Percentiles rank a stretch among this genome's conserved stretches.
Evolutionary conservation across 2,888 invertebrate genomes (phyloP).

Genomic region (Pollenia angustigena): DNA sequence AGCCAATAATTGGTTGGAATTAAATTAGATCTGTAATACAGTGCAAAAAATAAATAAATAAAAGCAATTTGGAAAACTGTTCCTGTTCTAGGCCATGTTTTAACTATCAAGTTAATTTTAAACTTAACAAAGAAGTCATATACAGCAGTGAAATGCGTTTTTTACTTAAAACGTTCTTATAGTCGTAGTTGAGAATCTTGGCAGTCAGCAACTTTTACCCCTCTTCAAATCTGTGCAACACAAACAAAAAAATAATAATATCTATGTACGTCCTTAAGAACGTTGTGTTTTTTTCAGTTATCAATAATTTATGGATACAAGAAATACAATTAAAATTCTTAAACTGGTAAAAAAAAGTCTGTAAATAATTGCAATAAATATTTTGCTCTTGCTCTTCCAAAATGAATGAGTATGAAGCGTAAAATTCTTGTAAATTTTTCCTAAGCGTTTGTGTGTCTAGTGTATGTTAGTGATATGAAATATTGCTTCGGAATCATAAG

Average conservation of each 20-base stretch:
- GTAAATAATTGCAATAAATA: conserved; percentile 27
- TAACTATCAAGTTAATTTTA: too few species aligned
- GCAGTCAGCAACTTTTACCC: too few species aligned
- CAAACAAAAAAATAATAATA: not conserved
- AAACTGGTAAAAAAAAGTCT: conserved; percentile 17
- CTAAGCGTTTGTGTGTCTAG: not conserved
- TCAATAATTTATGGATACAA: conserved; percentile 50
- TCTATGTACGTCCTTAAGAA: not conserved
- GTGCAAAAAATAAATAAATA: too few species aligned
- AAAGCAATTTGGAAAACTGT: too few species aligned
- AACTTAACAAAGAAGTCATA: too few species aligned
- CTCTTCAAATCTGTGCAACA: not conserved
- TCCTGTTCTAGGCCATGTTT: too few species aligned
- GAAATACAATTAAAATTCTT: conserved; percentile 61
- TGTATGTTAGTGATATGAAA: conserved; percentile 47
- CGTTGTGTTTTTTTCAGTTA: conserved; percentile 26
- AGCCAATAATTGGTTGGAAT: too few species aligned
- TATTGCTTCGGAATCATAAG: conserved; percentile 62
- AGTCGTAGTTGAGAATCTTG: too few species aligned
- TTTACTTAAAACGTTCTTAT: too few species aligned
- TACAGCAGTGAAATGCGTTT: too few species aligned
- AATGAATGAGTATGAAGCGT: not conserved
- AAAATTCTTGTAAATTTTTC: not conserved
- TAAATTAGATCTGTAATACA: too few species aligned
- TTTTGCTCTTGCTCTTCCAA: not conserved